Evolutionary conservation across 1,140 invertebrate species (phyloP), one percentile per base, ranked within the genome.

Genomic region (Caenorhabditis brenneri): DNA sequence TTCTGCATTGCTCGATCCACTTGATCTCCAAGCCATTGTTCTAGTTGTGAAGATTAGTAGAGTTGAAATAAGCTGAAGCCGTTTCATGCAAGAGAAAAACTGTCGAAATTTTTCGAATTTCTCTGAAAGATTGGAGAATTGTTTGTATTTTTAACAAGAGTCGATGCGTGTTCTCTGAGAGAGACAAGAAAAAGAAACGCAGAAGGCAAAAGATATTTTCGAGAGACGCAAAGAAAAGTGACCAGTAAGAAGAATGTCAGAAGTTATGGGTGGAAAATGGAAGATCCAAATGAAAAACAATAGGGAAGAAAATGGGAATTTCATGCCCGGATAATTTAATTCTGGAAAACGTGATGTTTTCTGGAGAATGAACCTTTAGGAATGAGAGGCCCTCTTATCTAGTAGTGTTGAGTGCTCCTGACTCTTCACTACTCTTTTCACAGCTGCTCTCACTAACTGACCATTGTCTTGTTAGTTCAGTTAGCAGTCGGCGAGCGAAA

Each of bases 21-120:
- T 81, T 9, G 84, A 86, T 48, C 85, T 85, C 85, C 85, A 86
- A 2, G 85, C 85, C 85, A 86, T 86, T 7, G 12, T 85, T 79
- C 51, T 51, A 19, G 69, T 65, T 39, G 80, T 29, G 22, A 65
- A 65, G 19, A 82, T 27, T 2, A 82, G 16, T 48, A 65, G n/a
- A n/a, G 80, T 65, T 39, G 80, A 55, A 60, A 65, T 27, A 31
- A 82, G 12, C 39, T 60, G 29, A 74, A 74, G 36, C 24, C 65
- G 65, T 74, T n/a, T 74, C 65, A 74, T 74, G 36, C 33, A 74
- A 33, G 10, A 46, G n/a, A 39, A 39, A 7, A 36, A n/a, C 7
- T 1, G 9, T 65, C n/a, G 31, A 36, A 65, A n/a, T 19, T 65
- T 65, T 16, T 24, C 1, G 60, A 65, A 65, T 65, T 65, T 65